Conservation (phyloP, 2,113 vertebrate genomes). For the Spheniscus mendiculus region DNA sequence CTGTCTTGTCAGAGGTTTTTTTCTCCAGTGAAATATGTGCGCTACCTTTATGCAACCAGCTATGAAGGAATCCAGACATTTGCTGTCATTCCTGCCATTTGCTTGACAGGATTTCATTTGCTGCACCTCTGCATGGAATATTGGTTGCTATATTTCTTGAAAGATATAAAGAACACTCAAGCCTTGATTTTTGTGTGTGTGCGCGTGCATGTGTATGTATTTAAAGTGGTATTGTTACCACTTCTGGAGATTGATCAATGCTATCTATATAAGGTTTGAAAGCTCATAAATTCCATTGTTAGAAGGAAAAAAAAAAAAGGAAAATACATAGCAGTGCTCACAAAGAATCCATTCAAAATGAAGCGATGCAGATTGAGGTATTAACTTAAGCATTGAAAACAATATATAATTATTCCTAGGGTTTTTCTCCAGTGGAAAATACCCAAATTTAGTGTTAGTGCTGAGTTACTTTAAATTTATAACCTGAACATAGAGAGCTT, state of each 20-base stretch:
- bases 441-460: neutral
- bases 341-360: neutral
- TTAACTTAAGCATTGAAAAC: neutral
- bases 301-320: neutral
- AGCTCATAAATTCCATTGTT: neutral
- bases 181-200: neutral
- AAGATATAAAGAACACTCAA: slow-evolving; percentile 34
- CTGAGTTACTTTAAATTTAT: slow-evolving; percentile 19
- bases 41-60: slow-evolving; percentile 62
- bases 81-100: slow-evolving; percentile 64
- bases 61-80: slow-evolving; percentile 67
- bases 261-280: neutral
- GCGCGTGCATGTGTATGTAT: neutral
- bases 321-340: neutral
- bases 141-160: slow-evolving; percentile 63
- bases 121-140: slow-evolving; percentile 63
- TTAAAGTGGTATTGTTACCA: neutral
- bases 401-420: neutral
- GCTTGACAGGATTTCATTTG: slow-evolving; percentile 68
- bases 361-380: neutral
- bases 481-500: neutral
- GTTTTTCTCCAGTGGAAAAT: neutral
- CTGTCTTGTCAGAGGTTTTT: slow-evolving; percentile 41
- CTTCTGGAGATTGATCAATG: neutral
- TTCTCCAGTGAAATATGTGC: slow-evolving; percentile 41